phyloP scores from a whole-genome alignment of 2,113 vertebrate species.

The Semnornis frantzii region DNA sequence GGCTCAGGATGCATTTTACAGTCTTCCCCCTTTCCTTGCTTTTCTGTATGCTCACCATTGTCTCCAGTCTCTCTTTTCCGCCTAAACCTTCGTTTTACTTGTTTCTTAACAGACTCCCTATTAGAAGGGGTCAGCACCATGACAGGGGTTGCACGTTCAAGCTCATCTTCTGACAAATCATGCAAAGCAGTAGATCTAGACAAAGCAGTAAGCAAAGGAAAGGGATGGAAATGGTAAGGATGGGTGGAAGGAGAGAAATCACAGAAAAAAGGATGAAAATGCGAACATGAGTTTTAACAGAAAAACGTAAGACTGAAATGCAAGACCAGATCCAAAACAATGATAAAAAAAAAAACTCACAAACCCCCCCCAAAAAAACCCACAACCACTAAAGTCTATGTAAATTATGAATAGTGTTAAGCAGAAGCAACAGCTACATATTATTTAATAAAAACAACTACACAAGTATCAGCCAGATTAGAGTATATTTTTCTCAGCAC shows the following conservation, averaged over 20 bases:
- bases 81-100: conserved; percentile 83
- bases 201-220: conserved; percentile 69
- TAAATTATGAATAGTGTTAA: conserved; percentile 13
- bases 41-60: conserved; percentile 66
- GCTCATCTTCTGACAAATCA: conserved; percentile 83
- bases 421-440: conserved; percentile 50
- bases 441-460: background rate
- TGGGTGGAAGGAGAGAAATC: conserved; percentile 51
- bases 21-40: conserved; percentile 57
- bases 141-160: conserved; percentile 75
- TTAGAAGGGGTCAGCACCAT: conserved; percentile 74
- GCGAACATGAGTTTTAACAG: conserved; percentile 49
- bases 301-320: conserved; percentile 55
- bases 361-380: no score
- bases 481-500: conserved; percentile 19
- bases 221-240: conserved; percentile 71
- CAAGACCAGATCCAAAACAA: conserved; percentile 18
- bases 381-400: background rate
- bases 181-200: conserved; percentile 82
- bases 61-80: conserved; percentile 77
- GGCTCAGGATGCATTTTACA: conserved; percentile 64
- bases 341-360: conserved; percentile 1
- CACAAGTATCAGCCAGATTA: background rate
- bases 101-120: conserved; percentile 80
- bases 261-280: conserved; percentile 63